Evolutionary conservation across 2,113 vertebrate genomes (phyloP), one percentile per base, ranked within the genome.

Genomic region (Fregata magnificens): DNA sequence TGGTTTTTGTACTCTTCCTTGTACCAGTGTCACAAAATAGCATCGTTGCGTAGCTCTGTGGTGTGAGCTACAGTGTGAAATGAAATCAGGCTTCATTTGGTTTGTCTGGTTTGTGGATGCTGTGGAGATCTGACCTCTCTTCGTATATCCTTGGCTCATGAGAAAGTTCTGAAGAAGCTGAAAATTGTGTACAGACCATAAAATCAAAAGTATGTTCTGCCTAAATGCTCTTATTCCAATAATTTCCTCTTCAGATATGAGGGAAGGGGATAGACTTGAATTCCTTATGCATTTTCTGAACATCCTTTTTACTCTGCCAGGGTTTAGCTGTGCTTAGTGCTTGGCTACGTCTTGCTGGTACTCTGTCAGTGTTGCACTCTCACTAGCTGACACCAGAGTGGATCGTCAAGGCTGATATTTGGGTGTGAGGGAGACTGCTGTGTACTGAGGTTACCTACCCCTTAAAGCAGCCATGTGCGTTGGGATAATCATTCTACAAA

Each of bases 401-500:
- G 22, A 87, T 94, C 77, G 0, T 81, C 93, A 89, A 78, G 61
- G 83, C 72, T 91, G 66, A 36, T 86, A 73, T 78, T 93, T 96
- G 53, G 62, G 61, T 84, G 42, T 66, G 67, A 88, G 78, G 58
- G 77, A 91, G 34, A 70, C 74, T 86, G 59, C 71, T 89, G 74
- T 91, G 56, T 69, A 22, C 56, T 63, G 69, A 93, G 81, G 84
- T 90, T 92, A 77, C 82, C 74, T 80, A 49, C 58, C 49, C 63
- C 53, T 94, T 65, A 86, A 88, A 82, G 58, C 79, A 95, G 67
- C 85, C 36, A 73, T 38, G 28, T 90, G 82, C 62, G 80, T 19
- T 89, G 82, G 85, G 74, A 70, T 93, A 96, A 93, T 87, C 5
- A 74, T 90, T 97, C 72, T 93, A 86, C 78, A 90, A 80, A 63